Base-by-base conservation (phyloP, 2,888 invertebrate genomes). In the Eupithecia pulchellata region DNA sequence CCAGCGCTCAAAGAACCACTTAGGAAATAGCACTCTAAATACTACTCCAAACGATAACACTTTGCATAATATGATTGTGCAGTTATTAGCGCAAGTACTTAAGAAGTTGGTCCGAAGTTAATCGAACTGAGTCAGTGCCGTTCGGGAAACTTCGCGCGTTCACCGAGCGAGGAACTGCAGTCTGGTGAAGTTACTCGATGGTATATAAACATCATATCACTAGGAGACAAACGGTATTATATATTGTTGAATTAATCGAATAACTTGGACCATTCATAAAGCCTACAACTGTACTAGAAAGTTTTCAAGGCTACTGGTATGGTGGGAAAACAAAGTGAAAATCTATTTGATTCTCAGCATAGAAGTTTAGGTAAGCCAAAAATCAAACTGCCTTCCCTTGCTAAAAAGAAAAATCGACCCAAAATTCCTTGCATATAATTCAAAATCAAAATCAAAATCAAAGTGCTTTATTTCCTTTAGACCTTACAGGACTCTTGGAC, bases 81-180 rank as follows among this genome's bases (percentile, higher is more conserved):
- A 60, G 60, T 60, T 60, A 60, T 60, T 60, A 60, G 58, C 47
- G 25, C 6, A 69, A 68, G 74, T 65, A 71, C 77, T 76, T 77
- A 76, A 74, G n/a, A 62, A 61, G 62, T 68, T 66, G 47, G 39
- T 52, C 17, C 27, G 55, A 65, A 71, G 71, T 65, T 72, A 72
- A 72, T 72, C 62, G 68, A 65, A 63, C 60, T 57, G 62, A 42
- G 69, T 64, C 55, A 52, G 67, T 36, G 30, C 64, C 64, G 32
- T 65, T 68, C 13, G 39, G 27, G 64, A 61, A 71, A 57, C 29
- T 68, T 71, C 67, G 30, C 47, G 34, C 32, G n/a, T 42, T 42
- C 2, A 20, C n/a, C 9, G 42, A n/a, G 8, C 47, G 29, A 65
- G 55, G n/a, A 64, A 60, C 67, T 47, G 8, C 17, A 17, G 29